These are phyloP conservation scores for Lepus townsendii DNA, from an alignment of 2,797 vertebrate species.

Conservation along the genomic window DNA sequence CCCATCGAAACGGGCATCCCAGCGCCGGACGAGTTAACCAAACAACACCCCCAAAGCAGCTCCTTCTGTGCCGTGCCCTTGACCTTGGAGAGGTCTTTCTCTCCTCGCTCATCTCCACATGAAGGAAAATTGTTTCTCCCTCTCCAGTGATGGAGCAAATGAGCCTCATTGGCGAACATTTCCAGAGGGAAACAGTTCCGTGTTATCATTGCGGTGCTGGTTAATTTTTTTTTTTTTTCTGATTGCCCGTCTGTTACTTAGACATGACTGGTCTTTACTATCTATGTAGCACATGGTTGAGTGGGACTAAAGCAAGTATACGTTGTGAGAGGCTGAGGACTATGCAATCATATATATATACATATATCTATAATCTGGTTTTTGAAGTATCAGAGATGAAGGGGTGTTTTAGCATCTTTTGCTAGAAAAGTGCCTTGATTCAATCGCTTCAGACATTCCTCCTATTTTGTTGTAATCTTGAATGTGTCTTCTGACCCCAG, in stretches of 20 bases:
- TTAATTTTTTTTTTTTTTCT: conserved; percentile 45
- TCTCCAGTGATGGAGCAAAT: neutral
- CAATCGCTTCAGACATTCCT: conserved; percentile 84
- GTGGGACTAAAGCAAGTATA: neutral
- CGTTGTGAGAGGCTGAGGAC: neutral
- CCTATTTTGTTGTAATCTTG: conserved; percentile 70
- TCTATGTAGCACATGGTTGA: neutral
- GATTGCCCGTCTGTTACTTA: neutral
- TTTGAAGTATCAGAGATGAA: conserved; percentile 72
- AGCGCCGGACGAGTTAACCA: neutral
- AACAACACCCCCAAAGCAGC: neutral
- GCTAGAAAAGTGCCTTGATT: conserved; percentile 70
- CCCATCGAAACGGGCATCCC: neutral
- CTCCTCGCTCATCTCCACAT: neutral
- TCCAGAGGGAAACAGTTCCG: conserved; percentile 1
- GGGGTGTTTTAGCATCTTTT: conserved; percentile 71
- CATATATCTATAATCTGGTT: conserved; percentile 37
- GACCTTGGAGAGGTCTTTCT: neutral
- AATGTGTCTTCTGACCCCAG: conserved; percentile 71
- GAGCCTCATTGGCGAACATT: neutral
- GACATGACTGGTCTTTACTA: conserved; percentile 37
- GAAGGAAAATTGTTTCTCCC: neutral
- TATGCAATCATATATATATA: neutral
- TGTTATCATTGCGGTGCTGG: conserved; percentile 59
- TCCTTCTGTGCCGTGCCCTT: conserved; percentile 9